These are phyloP conservation scores for Balearica regulorum DNA, from an alignment of 2,797 vertebrate genomes.

Conservation along the genomic window DNA sequence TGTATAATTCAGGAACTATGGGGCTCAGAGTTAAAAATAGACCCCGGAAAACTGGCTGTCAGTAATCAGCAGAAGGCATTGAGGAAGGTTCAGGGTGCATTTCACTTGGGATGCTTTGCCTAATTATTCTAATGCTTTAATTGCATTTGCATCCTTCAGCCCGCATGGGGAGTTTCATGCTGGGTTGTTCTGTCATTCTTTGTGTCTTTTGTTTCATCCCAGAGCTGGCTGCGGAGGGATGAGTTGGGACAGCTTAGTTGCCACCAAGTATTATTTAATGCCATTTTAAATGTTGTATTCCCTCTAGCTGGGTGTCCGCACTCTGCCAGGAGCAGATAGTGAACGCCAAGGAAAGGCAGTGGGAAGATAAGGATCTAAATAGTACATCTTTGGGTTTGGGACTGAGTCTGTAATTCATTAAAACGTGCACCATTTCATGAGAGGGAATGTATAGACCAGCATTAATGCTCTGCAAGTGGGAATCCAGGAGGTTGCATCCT, in stretches of 20 bases:
- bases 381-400: not conserved
- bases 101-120: not conserved
- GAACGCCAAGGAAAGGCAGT: not conserved
- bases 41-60: not conserved
- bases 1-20: not conserved
- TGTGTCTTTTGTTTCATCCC: not conserved
- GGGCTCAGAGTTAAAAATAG: conserved; percentile 9
- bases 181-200: not conserved
- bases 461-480: not conserved
- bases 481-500: not conserved
- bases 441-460: not conserved
- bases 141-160: conserved; percentile 34
- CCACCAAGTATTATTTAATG: not conserved
- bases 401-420: not conserved
- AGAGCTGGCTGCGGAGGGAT: not conserved
- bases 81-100: not conserved
- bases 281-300: not conserved
- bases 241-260: not conserved
- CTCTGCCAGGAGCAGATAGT: not conserved
- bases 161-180: not conserved
- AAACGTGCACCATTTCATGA: accelerated
- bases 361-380: not conserved
- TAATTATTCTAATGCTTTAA: conserved; percentile 25
- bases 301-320: not conserved
- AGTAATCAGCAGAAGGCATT: not conserved